These are phyloP conservation scores for Ctenopoma multispine DNA, from an alignment of 2,797 vertebrate species.

Conservation along the genomic window DNA sequence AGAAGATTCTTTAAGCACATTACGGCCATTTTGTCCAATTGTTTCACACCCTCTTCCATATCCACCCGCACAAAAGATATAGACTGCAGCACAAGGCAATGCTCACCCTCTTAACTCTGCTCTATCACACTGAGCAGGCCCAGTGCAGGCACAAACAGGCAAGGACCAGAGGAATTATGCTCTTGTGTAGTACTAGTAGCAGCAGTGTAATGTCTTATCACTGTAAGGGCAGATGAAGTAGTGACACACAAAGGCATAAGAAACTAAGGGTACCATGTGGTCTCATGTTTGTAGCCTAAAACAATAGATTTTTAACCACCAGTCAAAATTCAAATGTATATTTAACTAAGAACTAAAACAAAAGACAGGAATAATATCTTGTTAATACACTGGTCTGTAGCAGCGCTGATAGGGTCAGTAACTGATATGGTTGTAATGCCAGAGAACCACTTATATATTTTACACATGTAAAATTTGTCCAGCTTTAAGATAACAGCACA, in stretches of 20 bases:
- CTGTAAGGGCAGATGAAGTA: constrained; percentile 68
- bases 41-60: constrained; percentile 85
- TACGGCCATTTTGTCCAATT: constrained; percentile 87
- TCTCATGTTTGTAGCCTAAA: constrained; percentile 28
- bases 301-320: constrained; percentile 30
- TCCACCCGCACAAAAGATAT: constrained; percentile 84
- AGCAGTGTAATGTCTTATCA: constrained; percentile 68
- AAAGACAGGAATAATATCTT: constrained; percentile 30
- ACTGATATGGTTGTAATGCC: constrained; percentile 24
- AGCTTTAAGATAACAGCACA: constrained; percentile 55
- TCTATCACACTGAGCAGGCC: constrained; percentile 81
- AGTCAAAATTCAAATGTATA: constrained; percentile 33
- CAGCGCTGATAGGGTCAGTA: constrained; percentile 42
- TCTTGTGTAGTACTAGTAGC: constrained; percentile 56
- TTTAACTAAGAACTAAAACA: constrained; percentile 38
- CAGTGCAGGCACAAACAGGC: constrained; percentile 67
- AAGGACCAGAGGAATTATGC: constrained; percentile 75
- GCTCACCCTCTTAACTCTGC: constrained; percentile 74
- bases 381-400: constrained; percentile 29
- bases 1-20: constrained; percentile 87
- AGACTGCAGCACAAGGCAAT: constrained; percentile 77
- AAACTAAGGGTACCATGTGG: constrained; percentile 47
- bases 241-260: constrained; percentile 52
- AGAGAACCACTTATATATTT: constrained; percentile 47
- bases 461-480: constrained; percentile 51